Base-by-base conservation (phyloP, 2,113 vertebrate species). In the Gopherus evgoodei region DNA sequence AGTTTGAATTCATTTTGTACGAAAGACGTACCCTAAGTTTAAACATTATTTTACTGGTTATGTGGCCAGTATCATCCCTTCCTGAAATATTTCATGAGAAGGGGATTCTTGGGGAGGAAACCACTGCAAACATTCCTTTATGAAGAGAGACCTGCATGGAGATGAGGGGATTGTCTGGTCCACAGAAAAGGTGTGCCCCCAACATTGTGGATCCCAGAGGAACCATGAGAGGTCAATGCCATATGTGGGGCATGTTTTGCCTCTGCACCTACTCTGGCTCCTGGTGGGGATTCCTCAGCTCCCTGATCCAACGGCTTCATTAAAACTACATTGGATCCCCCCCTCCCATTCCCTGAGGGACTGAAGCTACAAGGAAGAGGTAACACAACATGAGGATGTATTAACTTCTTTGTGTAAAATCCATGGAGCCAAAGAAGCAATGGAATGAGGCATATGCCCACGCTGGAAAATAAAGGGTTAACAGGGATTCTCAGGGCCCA, bases 151-250 rank as follows among this genome's bases (percentile, higher is more conserved):
- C 6, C 11, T 27, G 52, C 5, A 17, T 81, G 11, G 57, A 59
- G 25, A 27, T 59, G 57, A 29, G 57, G 57, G 4, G 57, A 29
- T 59, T 22, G 22, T 59, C 35, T n/a, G 35, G 49, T 19, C 5
- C 35, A 52, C 4, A 81, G 25, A 35, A 80, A 59, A 59, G 57
- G 57, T 59, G 11, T 29, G 25, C 57, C 25, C 25, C 57, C 24
- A 59, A 29, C 25, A 29, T 59, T 59, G 25, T 59, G 57, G 57
- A 4, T 0, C 35, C 6, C 42, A 75, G 59, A 53, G 10, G 10
- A 72, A 3, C 9, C 0, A 0, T 10, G 6, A 59, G 11, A 44
- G 4, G 21, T 57, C 35, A 29, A 4, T 84, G 50, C 3, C 5
- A 11, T 24, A 53, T 76, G 85, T 82, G 47, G 19, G 10, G 21